Percentiles rank a stretch among this genome's conserved stretches.
phyloP scores from a whole-genome alignment of 2,888 invertebrate genomes.

The Ischnura elegans region DNA sequence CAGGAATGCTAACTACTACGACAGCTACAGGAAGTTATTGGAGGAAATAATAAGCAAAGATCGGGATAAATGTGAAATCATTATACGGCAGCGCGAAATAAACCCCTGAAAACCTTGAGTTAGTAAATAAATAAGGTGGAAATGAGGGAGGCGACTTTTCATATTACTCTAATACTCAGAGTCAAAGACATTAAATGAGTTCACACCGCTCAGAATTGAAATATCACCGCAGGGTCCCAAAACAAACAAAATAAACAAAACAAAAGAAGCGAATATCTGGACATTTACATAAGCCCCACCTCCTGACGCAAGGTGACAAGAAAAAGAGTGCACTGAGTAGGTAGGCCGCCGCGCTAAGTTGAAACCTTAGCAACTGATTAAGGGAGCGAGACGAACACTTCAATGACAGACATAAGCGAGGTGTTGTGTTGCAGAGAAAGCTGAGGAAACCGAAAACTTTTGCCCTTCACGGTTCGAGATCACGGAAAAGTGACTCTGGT shows the following conservation, averaged over 20 bases:
- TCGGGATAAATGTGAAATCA: no score
- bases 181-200: no score
- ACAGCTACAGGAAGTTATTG: no score
- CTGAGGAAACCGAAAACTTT: constrained; percentile 63
- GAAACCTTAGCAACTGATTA: constrained; percentile 59
- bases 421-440: constrained; percentile 52
- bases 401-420: constrained; percentile 42
- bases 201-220: background rate
- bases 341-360: background rate
- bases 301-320: background rate
- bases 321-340: background rate
- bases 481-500: background rate
- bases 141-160: no score
- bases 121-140: no score
- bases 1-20: no score
- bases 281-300: background rate
- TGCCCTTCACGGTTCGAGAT: constrained; percentile 61
- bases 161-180: no score
- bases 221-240: background rate
- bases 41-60: no score
- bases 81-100: no score
- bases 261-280: background rate
- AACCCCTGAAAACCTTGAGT: no score
- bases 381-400: constrained; percentile 43
- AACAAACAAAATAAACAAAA: background rate